phyloP scores from a whole-genome alignment of 2,113 vertebrate species.

The Tenrec ecaudatus region DNA sequence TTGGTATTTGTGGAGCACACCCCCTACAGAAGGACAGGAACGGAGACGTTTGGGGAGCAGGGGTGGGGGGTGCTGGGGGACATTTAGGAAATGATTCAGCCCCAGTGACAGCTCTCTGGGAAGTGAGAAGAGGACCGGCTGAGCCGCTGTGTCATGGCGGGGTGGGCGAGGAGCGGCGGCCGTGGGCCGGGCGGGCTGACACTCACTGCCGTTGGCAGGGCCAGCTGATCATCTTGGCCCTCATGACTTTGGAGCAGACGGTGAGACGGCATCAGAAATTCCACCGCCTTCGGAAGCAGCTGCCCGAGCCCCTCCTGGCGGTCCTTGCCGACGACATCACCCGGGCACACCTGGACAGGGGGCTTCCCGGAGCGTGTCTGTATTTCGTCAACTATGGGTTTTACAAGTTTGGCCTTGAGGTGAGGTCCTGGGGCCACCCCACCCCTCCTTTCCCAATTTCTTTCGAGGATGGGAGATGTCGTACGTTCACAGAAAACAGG shows the following conservation, averaged over 20 bases:
- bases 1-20: constrained; percentile 59
- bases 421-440: constrained; percentile 4
- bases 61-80: neutral
- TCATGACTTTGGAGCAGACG: constrained; percentile 85
- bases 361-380: constrained; percentile 83
- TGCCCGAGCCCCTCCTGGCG: constrained; percentile 79
- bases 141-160: rapidly evolving
- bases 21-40: constrained; percentile 41
- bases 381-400: constrained; percentile 88
- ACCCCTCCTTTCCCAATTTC: neutral
- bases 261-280: constrained; percentile 84
- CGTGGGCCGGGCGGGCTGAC: rapidly evolving
- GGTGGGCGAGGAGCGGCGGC: neutral
- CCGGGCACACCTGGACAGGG: constrained; percentile 81
- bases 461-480: neutral
- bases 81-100: neutral
- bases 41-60: constrained; percentile 19
- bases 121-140: rapidly evolving
- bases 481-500: rapidly evolving
- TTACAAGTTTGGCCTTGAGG: constrained; percentile 90
- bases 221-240: constrained; percentile 84
- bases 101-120: neutral
- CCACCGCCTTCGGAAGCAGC: constrained; percentile 79
- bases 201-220: constrained; percentile 76
- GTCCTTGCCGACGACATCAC: constrained; percentile 83